phyloP scores from a whole-genome alignment of 37 sponge, comb jelly and placozoan species.

The Theonella swinhoei region DNA sequence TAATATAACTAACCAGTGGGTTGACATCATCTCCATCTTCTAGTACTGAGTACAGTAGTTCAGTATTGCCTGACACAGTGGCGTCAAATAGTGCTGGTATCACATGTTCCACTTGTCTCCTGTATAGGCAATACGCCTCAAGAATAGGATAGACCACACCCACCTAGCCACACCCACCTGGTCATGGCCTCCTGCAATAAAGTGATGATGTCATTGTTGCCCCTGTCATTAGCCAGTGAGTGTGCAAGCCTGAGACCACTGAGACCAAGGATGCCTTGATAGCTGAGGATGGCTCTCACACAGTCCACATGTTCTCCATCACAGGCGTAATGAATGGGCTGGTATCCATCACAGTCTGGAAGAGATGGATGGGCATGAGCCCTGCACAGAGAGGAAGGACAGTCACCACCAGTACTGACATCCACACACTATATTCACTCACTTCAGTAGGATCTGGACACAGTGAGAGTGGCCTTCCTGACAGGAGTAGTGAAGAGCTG shows the following conservation, averaged over 20 bases:
- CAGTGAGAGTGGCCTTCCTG: slow-evolving; percentile 39
- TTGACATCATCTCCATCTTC: slow-evolving; percentile 78
- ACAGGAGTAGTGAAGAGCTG: slow-evolving; percentile 50
- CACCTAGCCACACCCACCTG: slow-evolving; percentile 25
- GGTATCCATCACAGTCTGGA: neutral
- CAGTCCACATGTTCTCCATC: slow-evolving; percentile 44
- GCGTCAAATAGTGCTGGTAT: slow-evolving; percentile 47
- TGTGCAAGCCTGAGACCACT: slow-evolving; percentile 36
- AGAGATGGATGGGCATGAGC: neutral
- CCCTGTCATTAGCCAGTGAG: slow-evolving; percentile 4
- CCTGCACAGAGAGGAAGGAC: neutral
- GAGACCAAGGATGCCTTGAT: slow-evolving; percentile 32
- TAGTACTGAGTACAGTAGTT: slow-evolving; percentile 25
- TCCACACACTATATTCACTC: neutral
- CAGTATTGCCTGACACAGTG: slow-evolving; percentile 27
- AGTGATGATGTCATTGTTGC: slow-evolving; percentile 7
- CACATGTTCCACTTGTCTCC: slow-evolving; percentile 38
- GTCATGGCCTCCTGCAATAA: slow-evolving; percentile 14
- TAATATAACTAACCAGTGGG: slow-evolving; percentile 43
- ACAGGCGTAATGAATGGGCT: slow-evolving; percentile 55
- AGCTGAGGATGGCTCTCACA: slow-evolving; percentile 36
- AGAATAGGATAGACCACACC: too few relatives aligned
- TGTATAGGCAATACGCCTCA: too few relatives aligned
- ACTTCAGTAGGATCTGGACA: slow-evolving; percentile 44
- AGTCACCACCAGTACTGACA: neutral